Base-by-base conservation (phyloP, 1,140 invertebrate genomes). In the Metopolophium dirhodum region DNA sequence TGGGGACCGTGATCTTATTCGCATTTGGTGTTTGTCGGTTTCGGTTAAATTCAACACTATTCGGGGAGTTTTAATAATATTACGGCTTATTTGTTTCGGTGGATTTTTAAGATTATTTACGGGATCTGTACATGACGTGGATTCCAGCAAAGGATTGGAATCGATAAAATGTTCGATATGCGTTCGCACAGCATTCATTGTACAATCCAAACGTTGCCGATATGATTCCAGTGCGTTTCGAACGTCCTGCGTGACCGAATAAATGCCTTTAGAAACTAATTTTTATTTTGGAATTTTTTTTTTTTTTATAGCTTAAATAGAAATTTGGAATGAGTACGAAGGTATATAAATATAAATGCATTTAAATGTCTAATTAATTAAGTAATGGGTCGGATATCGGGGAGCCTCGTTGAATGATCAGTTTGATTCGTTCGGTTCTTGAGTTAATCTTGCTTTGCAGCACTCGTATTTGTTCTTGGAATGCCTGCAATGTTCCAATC, bases 401-500 rank as follows among this genome's bases (percentile, higher is more conserved):
- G 35, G 91, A 93, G 95, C 98, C 98, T 95, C 97, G 97, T 95
- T 98, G 97, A 95, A 97, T 96, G 94, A 99, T 96, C 93, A 98
- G 96, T 96, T 98, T 98, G 94, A 98, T 97, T 95, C 98, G 97
- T 95, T 98, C 98, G 95, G 97, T 97, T 94, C 97, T 97, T 95
- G 97, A 97, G 94, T 97, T 96, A 94, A 98, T 97, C 96, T 98
- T 98, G 96, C 97, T 97, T 95, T 98, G 98, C 94, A 98, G 96
- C 94, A 96, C 96, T 95, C 97, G 97, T 94, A 98, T 97, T 95
- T 96, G 96, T 95, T 98, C 98, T 95, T 97, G 97, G 96, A 96
- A 98, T 95, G 96, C 97, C 98, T 98, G 96, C 94, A 95, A 94
- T 90, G 90, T 94, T 91, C 92, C 94, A 94, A 85, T 91, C 61